A percentile compares a stretch with the other conserved stretches of the same genome.
Conservation (phyloP, 2,888 invertebrate genomes). For the Harpalus rubripes region DNA sequence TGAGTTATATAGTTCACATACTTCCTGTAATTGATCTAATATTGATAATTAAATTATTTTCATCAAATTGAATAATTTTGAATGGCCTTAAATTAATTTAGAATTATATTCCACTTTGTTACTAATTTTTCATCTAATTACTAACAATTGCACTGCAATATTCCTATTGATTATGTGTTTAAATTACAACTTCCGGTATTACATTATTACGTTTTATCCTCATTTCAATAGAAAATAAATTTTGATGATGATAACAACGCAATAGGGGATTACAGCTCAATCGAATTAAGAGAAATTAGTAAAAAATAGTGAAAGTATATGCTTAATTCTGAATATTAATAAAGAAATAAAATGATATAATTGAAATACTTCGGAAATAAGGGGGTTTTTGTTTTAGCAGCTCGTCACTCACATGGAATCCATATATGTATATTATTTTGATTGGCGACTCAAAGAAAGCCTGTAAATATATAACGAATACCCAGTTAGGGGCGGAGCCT, state of each 20-base stretch:
- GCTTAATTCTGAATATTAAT: too few relatives aligned
- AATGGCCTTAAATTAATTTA: conserved; percentile 60
- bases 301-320: too few relatives aligned
- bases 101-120: conserved; percentile 42
- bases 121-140: conserved; percentile 55
- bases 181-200: conserved; percentile 56
- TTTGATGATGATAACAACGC: neutral
- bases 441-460: too few relatives aligned
- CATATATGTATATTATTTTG: too few relatives aligned
- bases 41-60: conserved; percentile 19
- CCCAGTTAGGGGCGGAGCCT: too few relatives aligned
- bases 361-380: too few relatives aligned
- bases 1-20: conserved; percentile 53
- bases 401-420: too few relatives aligned
- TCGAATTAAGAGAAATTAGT: too few relatives aligned
- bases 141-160: conserved; percentile 42
- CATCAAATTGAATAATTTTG: conserved; percentile 40
- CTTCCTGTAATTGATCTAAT: conserved; percentile 52
- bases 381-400: too few relatives aligned
- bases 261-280: too few relatives aligned
- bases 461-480: too few relatives aligned
- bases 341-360: too few relatives aligned
- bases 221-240: neutral
- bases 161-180: conserved; percentile 42
- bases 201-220: conserved; percentile 58